Evolutionary conservation across 1,140 invertebrate genomes (phyloP).

Genomic region (Chironomus tepperi): DNA sequence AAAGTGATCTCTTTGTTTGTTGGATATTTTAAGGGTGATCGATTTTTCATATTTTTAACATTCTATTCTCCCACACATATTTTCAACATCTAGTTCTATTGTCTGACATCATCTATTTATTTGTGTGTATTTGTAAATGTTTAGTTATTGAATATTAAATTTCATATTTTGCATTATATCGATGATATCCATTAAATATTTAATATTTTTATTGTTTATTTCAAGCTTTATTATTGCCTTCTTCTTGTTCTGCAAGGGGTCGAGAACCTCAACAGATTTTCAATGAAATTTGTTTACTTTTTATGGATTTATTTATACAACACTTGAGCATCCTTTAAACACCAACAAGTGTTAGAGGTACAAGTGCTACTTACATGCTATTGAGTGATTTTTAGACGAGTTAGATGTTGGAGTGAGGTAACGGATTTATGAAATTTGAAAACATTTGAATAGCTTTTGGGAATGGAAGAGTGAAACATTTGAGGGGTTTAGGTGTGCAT

Average conservation of each 20-base stretch:
- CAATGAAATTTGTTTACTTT: background rate
- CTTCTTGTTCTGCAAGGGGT: background rate
- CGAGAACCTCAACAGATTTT: background rate
- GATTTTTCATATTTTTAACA: too few species aligned
- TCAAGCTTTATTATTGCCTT: background rate
- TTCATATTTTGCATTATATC: too few species aligned
- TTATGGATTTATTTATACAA: constrained; percentile 3
- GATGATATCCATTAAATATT: too few species aligned
- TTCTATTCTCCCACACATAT: background rate
- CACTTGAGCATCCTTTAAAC: constrained; percentile 7
- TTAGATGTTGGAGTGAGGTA: background rate
- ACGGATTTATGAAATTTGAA: background rate
- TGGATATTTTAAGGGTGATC: background rate
- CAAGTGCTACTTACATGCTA: background rate
- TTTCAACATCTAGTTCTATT: too few species aligned
- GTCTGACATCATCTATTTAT: too few species aligned
- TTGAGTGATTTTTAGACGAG: background rate
- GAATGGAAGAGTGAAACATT: background rate
- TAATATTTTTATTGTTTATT: background rate
- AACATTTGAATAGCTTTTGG: background rate
- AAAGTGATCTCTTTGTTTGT: background rate
- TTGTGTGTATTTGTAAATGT: too few species aligned
- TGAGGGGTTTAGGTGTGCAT: too few species aligned
- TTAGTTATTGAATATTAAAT: too few species aligned
- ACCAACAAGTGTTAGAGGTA: constrained; percentile 7